Evolutionary conservation across 2,888 invertebrate genomes (phyloP).

Genomic region (Frankliniella fusca): DNA sequence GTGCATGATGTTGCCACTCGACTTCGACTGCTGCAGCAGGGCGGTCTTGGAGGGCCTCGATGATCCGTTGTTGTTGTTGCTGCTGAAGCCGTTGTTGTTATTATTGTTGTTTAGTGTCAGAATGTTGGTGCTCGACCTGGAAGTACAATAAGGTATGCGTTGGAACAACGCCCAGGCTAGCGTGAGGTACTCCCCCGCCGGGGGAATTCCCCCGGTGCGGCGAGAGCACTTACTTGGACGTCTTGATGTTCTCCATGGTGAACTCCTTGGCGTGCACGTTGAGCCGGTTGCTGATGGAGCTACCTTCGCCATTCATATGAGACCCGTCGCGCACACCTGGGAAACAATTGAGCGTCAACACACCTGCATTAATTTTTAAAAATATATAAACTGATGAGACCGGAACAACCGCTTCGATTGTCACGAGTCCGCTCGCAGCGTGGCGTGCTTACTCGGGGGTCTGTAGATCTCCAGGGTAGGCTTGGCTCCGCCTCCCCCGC

Average conservation of each 20-base stretch:
- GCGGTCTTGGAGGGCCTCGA: conserved; percentile 37
- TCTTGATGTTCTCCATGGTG: conserved; percentile 54
- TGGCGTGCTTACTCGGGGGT: conserved; percentile 70
- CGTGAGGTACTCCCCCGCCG: no score
- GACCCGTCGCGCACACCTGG: conserved; percentile 61
- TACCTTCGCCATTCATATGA: conserved; percentile 45
- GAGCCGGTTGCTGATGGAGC: conserved; percentile 53
- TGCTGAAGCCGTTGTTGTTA: conserved; percentile 41
- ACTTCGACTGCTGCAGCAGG: conserved; percentile 51
- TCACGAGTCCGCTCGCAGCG: not conserved
- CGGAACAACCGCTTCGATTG: not conserved
- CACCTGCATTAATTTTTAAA: not conserved
- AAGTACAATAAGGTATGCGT: conserved; percentile 28
- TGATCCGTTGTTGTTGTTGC: conserved; percentile 42
- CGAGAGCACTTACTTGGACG: conserved; percentile 33
- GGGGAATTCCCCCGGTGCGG: not conserved
- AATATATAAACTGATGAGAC: not conserved
- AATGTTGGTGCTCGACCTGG: conserved; percentile 40
- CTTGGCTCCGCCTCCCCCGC: conserved; percentile 56
- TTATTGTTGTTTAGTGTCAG: conserved; percentile 45
- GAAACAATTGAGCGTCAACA: conserved; percentile 30
- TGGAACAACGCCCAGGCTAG: no score
- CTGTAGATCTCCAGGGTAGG: conserved; percentile 85
- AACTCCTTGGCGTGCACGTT: conserved; percentile 90
- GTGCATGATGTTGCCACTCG: conserved; percentile 45